phyloP scores from a whole-genome alignment of 1,140 invertebrate genomes.

The Mya arenaria region DNA sequence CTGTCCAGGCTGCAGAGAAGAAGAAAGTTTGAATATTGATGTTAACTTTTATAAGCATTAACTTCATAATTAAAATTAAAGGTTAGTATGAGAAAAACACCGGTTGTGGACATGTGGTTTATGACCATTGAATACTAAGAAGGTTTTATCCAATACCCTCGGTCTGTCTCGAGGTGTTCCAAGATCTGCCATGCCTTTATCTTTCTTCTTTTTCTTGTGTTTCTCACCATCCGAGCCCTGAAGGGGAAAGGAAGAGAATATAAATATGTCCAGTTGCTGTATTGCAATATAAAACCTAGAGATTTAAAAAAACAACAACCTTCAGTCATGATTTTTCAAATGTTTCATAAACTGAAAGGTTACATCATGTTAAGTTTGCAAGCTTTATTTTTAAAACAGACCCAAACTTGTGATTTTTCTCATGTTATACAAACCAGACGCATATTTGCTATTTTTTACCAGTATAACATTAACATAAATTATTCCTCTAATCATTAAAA shows the following conservation, averaged over 20 bases:
- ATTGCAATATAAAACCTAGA: background rate
- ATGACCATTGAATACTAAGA: background rate
- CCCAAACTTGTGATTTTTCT: no score
- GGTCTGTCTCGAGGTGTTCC: constrained; percentile 44
- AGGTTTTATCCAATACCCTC: constrained; percentile 19
- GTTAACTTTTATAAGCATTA: no score
- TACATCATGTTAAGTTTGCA: background rate
- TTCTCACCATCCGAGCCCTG: constrained; percentile 53
- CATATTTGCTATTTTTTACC: no score
- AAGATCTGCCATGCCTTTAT: constrained; percentile 23
- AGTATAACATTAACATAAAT: no score
- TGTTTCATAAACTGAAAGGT: background rate
- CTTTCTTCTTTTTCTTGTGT: constrained; percentile 52
- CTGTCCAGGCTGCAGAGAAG: constrained; percentile 57
- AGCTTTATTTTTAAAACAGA: no score
- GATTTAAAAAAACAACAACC: background rate
- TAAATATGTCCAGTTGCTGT: background rate
- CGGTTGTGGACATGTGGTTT: no score
- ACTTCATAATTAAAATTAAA: no score
- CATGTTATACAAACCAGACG: no score
- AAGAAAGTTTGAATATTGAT: background rate
- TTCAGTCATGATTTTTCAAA: background rate
- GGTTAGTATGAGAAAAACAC: no score
- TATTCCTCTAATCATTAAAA: no score
- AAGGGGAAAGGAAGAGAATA: background rate